These are phyloP conservation scores for Chrysogorgia sp. DNA, from an alignment of 92 coral and sea anemone species.

Conservation along the genomic window DNA sequence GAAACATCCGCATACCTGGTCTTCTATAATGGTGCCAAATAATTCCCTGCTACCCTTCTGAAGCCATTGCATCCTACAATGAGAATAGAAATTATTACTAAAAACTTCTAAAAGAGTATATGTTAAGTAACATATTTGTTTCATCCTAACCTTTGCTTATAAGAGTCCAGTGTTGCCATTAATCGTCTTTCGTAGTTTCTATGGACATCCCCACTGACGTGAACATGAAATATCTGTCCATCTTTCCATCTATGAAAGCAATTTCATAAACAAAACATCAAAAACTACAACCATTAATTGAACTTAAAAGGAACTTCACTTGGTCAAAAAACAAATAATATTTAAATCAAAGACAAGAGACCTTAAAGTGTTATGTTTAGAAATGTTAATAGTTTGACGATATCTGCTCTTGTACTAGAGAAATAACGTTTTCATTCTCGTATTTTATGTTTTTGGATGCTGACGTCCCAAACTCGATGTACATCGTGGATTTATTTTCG, in stretches of 20 bases:
- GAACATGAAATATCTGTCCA: constrained; percentile 92
- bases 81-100: neutral
- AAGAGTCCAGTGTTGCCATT: constrained; percentile 85
- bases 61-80: constrained; percentile 88
- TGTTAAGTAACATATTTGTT: neutral
- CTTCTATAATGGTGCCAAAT: constrained; percentile 97
- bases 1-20: constrained; percentile 94
- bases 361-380: too few species aligned
- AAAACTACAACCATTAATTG: too few species aligned
- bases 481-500: too few species aligned
- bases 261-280: too few species aligned
- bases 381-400: too few species aligned
- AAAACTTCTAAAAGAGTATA: neutral
- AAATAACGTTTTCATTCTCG: too few species aligned
- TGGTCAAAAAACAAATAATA: too few species aligned
- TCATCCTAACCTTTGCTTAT: constrained; percentile 77
- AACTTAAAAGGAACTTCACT: too few species aligned
- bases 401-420: too few species aligned
- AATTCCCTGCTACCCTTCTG: constrained; percentile 97
- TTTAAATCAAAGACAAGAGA: too few species aligned
- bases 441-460: too few species aligned
- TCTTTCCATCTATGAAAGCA: constrained; percentile 78
- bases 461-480: too few species aligned
- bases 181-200: constrained; percentile 89
- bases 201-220: constrained; percentile 94